A percentile compares a stretch with the other conserved stretches of the same genome.
Evolutionary conservation across 2,888 invertebrate genomes (phyloP).

Genomic region (Netelia inedita): DNA sequence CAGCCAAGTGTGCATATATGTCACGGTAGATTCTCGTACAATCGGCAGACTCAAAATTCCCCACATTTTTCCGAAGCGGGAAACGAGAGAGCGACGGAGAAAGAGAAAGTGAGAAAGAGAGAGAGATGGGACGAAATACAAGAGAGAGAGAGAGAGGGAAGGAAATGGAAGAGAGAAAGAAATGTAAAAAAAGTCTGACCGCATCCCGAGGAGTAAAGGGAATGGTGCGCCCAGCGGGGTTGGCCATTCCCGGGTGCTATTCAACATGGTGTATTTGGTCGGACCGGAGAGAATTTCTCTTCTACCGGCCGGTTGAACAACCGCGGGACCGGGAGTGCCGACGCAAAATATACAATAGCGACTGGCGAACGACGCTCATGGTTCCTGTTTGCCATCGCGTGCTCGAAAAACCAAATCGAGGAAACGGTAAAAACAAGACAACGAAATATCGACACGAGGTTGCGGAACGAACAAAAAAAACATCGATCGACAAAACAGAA

Average conservation of each 20-base stretch:
- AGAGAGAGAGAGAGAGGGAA: conserved; percentile 34
- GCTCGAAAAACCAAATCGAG: too few relatives aligned
- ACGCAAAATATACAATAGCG: too few relatives aligned
- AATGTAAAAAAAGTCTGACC: conserved; percentile 15
- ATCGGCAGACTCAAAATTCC: conserved; percentile 23
- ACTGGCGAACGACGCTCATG: too few relatives aligned
- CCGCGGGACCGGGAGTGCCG: too few relatives aligned
- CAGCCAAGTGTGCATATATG: not conserved
- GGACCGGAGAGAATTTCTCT: too few relatives aligned
- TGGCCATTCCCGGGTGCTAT: conserved; percentile 9
- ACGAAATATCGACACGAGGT: too few relatives aligned
- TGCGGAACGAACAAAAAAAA: too few relatives aligned
- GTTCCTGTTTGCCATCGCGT: too few relatives aligned
- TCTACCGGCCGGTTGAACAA: too few relatives aligned
- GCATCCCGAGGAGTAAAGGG: not conserved
- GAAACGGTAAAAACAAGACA: too few relatives aligned
- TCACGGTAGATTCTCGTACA: conserved; percentile 37
- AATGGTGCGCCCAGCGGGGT: not conserved
- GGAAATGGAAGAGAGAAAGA: conserved; percentile 23
- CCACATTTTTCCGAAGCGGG: not conserved
- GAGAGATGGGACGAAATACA: not conserved
- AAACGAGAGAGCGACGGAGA: not conserved
- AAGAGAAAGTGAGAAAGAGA: conserved; percentile 3
- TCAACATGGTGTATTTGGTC: not conserved
- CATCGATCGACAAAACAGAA: too few relatives aligned